A percentile compares a stretch with the other conserved stretches of the same genome.
These are phyloP conservation scores for Antechinus stuartii DNA, from an alignment of 2,113 vertebrate species.

Conservation along the genomic window DNA sequence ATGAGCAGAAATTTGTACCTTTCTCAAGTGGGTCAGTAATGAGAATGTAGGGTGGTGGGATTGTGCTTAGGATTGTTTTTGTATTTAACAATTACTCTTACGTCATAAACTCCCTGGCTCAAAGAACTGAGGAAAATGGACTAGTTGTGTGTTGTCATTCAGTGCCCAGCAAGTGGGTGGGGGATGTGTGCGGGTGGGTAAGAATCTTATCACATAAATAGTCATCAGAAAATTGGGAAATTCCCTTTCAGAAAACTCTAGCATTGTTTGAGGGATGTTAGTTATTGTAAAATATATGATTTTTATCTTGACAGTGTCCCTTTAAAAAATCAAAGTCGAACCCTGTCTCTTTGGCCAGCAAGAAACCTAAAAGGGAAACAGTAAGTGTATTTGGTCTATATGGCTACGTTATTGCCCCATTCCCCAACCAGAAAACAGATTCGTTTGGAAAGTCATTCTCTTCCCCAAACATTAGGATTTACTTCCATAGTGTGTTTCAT, in stretches of 20 bases:
- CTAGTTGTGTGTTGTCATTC: neutral
- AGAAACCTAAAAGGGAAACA: conserved; percentile 85
- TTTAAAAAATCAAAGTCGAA: conserved; percentile 85
- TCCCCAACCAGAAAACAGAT: conserved; percentile 49
- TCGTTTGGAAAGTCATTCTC: conserved; percentile 38
- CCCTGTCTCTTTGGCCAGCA: conserved; percentile 85
- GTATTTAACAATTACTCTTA: neutral
- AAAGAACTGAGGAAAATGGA: neutral
- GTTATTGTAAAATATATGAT: conserved; percentile 76
- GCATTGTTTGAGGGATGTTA: conserved; percentile 20
- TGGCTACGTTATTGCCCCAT: conserved; percentile 34
- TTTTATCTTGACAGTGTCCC: conserved; percentile 86
- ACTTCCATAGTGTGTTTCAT: conserved; percentile 53
- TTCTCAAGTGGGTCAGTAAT: neutral
- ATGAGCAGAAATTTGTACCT: neutral
- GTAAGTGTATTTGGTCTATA: conserved; percentile 81
- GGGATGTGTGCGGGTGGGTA: neutral
- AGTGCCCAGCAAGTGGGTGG: neutral
- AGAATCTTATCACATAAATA: neutral
- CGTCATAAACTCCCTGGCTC: neutral
- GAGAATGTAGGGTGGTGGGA: neutral
- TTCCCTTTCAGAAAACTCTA: neutral
- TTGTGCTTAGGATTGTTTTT: neutral
- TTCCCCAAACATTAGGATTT: conserved; percentile 44
- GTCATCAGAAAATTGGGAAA: conserved; percentile 35